Evolutionary conservation across 2,113 vertebrate genomes (phyloP).

Genomic region (Thryonomys swinderianus): DNA sequence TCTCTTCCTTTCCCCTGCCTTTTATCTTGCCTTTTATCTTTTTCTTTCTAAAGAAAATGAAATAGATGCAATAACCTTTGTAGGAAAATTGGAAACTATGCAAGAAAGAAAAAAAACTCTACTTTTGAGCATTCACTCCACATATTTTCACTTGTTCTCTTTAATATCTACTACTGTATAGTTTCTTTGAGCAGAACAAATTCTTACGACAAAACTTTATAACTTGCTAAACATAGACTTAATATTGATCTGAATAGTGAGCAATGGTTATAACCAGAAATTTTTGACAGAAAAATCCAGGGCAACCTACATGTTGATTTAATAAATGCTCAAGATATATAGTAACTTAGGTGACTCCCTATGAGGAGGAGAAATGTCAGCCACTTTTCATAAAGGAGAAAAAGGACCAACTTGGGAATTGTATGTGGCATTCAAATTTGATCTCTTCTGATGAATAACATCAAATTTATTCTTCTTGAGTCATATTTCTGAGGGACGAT

Average conservation of each 20-base stretch:
- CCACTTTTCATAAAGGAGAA: not conserved
- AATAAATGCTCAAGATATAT: not conserved
- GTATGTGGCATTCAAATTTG: not conserved
- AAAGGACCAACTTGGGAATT: not conserved
- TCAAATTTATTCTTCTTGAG: not conserved
- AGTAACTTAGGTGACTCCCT: not conserved
- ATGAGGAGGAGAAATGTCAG: not conserved
- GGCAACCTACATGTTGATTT: not conserved
- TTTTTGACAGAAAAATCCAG: conserved; percentile 1
- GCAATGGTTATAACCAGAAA: not conserved
- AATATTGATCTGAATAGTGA: not conserved
- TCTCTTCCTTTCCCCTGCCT: not conserved
- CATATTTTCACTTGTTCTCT: not conserved
- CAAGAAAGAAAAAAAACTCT: conserved; percentile 9
- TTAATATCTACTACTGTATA: not conserved
- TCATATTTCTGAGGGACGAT: not conserved
- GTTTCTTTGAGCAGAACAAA: not conserved
- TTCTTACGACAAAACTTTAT: not conserved
- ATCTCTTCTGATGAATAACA: not conserved
- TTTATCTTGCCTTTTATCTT: not conserved
- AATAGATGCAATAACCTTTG: not conserved
- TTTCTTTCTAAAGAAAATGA: not conserved
- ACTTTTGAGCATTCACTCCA: not conserved
- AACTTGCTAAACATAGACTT: not conserved
- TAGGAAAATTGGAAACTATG: not conserved